Conservation (phyloP, 1,140 invertebrate genomes). For the Scaptomyza graminum region DNA sequence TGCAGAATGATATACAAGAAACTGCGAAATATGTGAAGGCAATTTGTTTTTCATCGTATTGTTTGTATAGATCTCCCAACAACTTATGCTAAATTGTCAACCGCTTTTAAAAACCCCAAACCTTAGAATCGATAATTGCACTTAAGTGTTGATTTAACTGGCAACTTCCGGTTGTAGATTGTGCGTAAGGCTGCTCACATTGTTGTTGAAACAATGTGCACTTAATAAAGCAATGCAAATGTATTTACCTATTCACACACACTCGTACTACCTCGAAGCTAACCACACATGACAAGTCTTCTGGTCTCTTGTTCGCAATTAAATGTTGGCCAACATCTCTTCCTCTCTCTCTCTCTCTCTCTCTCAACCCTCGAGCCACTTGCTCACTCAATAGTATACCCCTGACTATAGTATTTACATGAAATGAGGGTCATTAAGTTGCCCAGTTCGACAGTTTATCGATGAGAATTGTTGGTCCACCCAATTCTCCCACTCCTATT, state of each 20-base stretch:
- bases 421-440: conserved; percentile 80
- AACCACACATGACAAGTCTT: conserved; percentile 54
- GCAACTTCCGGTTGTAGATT: conserved; percentile 63
- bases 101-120: background rate
- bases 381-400: conserved; percentile 7
- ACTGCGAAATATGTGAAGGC: no score
- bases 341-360: background rate
- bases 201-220: conserved; percentile 75
- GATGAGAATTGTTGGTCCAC: conserved; percentile 52
- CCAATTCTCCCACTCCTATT: no score
- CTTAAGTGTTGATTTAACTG: conserved; percentile 71
- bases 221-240: conserved; percentile 70
- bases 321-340: conserved; percentile 56
- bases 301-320: conserved; percentile 55
- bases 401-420: conserved; percentile 35
- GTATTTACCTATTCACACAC: conserved; percentile 71
- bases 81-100: background rate
- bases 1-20: no score
- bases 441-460: conserved; percentile 62
- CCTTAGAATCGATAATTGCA: conserved; percentile 48
- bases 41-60: no score
- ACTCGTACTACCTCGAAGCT: conserved; percentile 34
- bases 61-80: no score
- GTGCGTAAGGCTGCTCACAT: conserved; percentile 56
- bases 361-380: background rate